phyloP scores from a whole-genome alignment of 1,140 invertebrate species.

The Musca domestica region DNA sequence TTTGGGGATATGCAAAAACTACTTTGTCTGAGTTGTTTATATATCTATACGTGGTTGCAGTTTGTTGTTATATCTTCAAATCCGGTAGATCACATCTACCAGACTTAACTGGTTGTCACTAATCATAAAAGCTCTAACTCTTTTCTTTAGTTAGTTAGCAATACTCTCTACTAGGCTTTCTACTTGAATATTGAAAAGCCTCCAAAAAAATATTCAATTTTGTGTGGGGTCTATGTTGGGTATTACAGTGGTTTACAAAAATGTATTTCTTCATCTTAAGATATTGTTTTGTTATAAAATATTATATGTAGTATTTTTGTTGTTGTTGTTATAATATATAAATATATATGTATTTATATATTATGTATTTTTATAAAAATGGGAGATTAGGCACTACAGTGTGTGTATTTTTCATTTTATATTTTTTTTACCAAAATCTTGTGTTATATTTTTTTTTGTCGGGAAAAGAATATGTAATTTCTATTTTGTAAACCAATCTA shows the following conservation, averaged over 20 bases:
- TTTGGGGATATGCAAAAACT: slow-evolving; percentile 20
- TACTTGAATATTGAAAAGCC: neutral
- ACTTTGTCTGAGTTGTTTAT: slow-evolving; percentile 21
- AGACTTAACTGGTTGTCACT: no score
- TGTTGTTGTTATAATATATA: slow-evolving; percentile 40
- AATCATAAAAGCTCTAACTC: slow-evolving; percentile 13
- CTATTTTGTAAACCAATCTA: neutral
- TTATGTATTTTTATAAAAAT: slow-evolving; percentile 3
- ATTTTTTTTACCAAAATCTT: slow-evolving; percentile 9
- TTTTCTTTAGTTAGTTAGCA: neutral
- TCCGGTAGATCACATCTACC: no score
- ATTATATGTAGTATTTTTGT: slow-evolving; percentile 51
- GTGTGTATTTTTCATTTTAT: slow-evolving; percentile 31
- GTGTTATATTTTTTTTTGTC: neutral
- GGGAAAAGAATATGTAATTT: neutral
- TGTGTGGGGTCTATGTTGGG: slow-evolving; percentile 16
- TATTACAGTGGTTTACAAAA: slow-evolving; percentile 4
- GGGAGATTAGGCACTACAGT: slow-evolving; percentile 51
- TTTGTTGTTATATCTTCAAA: no score
- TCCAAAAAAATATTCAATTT: slow-evolving; percentile 22
- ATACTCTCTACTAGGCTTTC: slow-evolving; percentile 3
- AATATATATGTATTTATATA: slow-evolving; percentile 32
- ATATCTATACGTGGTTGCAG: neutral
- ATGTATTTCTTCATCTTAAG: slow-evolving; percentile 12
- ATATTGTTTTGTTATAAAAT: slow-evolving; percentile 42